Conservation (phyloP, 1,140 invertebrate species). For the Papilio polyxenes region DNA sequence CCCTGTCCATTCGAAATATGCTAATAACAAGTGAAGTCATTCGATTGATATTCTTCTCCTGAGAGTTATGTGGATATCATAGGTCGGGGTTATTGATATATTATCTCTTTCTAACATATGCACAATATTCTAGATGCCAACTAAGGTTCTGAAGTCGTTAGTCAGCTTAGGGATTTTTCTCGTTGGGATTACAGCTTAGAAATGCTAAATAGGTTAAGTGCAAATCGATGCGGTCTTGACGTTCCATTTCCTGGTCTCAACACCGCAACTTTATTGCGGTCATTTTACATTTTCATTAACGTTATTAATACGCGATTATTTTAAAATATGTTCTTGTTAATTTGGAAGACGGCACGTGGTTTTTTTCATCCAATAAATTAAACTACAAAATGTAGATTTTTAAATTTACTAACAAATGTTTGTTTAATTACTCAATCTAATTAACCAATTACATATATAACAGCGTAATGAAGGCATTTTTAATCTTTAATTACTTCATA, state of each 20-base stretch:
- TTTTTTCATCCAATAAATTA: not conserved
- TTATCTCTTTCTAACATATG: too few species aligned
- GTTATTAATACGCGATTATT: not conserved
- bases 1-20: too few species aligned
- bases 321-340: too few species aligned
- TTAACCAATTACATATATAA: not conserved
- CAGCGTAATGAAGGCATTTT: not conserved
- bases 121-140: not conserved
- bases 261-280: conserved; percentile 4
- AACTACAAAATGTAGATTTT: not conserved
- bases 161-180: not conserved
- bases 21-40: too few species aligned
- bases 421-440: not conserved
- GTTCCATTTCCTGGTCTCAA: conserved; percentile 5
- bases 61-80: too few species aligned
- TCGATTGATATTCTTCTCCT: too few species aligned
- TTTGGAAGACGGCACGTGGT: too few species aligned
- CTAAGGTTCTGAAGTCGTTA: not conserved
- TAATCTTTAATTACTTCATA: not conserved
- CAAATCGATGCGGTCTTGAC: conserved; percentile 15
- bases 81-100: too few species aligned
- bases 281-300: not conserved
- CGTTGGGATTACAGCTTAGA: conserved; percentile 3
- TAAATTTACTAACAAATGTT: not conserved
- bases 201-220: conserved; percentile 35